Conservation (phyloP, 2,113 vertebrate genomes). For the Rhinolophus sinicus region DNA sequence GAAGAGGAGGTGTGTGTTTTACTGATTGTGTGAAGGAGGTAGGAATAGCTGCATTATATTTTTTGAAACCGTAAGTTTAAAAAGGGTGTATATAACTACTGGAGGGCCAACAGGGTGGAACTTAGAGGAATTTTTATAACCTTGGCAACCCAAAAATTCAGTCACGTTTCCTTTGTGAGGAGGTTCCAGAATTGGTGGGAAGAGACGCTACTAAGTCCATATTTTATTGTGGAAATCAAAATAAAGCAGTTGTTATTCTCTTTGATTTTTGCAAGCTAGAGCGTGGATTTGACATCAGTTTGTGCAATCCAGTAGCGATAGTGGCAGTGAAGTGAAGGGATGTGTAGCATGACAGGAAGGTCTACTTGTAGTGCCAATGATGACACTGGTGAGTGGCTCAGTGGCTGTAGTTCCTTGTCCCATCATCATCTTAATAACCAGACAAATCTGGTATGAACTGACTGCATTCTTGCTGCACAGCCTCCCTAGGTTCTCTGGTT, state of each 20-base stretch:
- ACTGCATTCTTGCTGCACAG: background rate
- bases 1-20: background rate
- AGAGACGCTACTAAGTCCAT: background rate
- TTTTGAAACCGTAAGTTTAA: background rate
- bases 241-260: background rate
- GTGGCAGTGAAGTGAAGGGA: background rate
- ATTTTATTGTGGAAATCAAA: background rate
- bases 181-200: background rate
- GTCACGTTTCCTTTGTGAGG: background rate
- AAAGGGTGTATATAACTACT: background rate
- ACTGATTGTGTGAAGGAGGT: background rate
- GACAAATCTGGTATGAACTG: background rate
- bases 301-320: fast-evolving
- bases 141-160: constrained; percentile 12
- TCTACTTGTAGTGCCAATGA: background rate
- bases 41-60: background rate
- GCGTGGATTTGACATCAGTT: background rate
- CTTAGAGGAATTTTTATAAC: background rate
- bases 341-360: background rate
- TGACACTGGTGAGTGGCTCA: background rate
- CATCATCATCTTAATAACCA: too few relatives aligned
- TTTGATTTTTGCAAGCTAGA: background rate
- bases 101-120: background rate
- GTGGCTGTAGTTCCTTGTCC: background rate
- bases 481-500: background rate